A percentile compares a stretch with the other conserved stretches of the same genome.
Conservation (phyloP, 2,113 vertebrate genomes). For the Protomyctophum bolini region DNA sequence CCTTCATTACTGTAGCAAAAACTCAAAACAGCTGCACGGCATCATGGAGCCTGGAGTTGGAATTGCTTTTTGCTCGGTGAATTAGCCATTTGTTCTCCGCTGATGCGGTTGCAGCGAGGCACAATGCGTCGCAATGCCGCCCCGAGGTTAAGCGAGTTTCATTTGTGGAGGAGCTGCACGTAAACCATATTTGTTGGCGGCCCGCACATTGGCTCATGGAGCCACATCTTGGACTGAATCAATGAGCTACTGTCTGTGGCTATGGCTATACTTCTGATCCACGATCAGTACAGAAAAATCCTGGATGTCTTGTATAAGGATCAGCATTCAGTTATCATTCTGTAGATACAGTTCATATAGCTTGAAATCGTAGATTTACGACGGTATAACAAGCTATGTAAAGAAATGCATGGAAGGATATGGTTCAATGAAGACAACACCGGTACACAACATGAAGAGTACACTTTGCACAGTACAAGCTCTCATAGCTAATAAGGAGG, state of each 20-base stretch:
- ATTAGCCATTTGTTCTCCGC: conserved; percentile 55
- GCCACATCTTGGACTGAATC: background rate
- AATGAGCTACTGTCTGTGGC: background rate
- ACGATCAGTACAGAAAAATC: conserved; percentile 2
- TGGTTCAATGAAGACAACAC: background rate
- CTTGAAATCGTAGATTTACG: background rate
- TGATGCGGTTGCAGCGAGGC: conserved; percentile 18
- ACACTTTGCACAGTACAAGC: no score
- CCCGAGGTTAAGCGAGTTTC: conserved; percentile 9
- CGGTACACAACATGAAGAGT: no score
- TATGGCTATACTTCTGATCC: background rate
- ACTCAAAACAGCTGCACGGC: conserved; percentile 57
- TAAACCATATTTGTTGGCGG: conserved; percentile 14
- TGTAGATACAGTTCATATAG: background rate
- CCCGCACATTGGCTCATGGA: background rate
- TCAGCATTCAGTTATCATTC: background rate
- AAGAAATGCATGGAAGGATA: background rate
- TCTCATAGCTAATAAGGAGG: background rate
- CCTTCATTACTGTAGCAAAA: conserved; percentile 46
- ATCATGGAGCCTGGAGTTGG: conserved; percentile 28
- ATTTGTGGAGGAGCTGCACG: conserved; percentile 6
- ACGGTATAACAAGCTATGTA: background rate
- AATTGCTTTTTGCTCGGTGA: conserved; percentile 37
- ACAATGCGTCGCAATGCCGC: conserved; percentile 4
- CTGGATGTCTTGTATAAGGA: no score